Base-by-base conservation (phyloP, 1,140 invertebrate genomes). In the Pseudomyrmex dendroicus region DNA sequence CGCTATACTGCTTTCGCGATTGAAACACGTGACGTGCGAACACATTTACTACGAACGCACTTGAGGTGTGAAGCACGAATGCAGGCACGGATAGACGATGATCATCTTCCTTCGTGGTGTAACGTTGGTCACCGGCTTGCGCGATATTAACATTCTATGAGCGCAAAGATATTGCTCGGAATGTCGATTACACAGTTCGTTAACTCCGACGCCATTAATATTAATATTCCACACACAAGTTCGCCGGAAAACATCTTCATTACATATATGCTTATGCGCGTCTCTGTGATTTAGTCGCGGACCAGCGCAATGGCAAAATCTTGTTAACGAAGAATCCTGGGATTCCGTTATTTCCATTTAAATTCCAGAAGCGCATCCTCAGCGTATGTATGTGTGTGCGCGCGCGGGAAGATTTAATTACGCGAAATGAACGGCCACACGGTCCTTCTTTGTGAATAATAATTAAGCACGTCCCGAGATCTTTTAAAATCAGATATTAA, bases 191-290 rank as follows among this genome's bases (percentile, higher is more conserved):
- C 73, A 70, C 70, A 72, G 80, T 85, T 77, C 80, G 64, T 85
- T 85, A 85, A 83, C 84, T 76, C 73, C 59, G 56, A 62, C 84
- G 84, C 80, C 70, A 83, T 85, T 85, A 85, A 85, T 85, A 85
- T 82, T 78, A 77, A 84, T 82, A 77, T 76, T 83, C 50, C 20
- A n/a, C 54, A 63, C 64, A 64, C 57, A 50, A 48, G 44, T 80
- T 25, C 67, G 67, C 62, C 59, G 68, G 54, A 62, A 73, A 85
- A 85, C 82, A 74, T 77, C 84, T 85, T 85, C 82, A 83, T 85
- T 72, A 82, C 64, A 54, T 7, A 50, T 12, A 63, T 63, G 59
- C 66, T 62, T 74, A 73, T 54, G 20, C 67, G 48, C 82, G 73
- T 64, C 46, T 20, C 57, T 35, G 48, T 56, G 63, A 77, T 78